These are phyloP conservation scores for Xanthorhoe designata DNA, from an alignment of 2,888 invertebrate genomes.

Conservation along the genomic window DNA sequence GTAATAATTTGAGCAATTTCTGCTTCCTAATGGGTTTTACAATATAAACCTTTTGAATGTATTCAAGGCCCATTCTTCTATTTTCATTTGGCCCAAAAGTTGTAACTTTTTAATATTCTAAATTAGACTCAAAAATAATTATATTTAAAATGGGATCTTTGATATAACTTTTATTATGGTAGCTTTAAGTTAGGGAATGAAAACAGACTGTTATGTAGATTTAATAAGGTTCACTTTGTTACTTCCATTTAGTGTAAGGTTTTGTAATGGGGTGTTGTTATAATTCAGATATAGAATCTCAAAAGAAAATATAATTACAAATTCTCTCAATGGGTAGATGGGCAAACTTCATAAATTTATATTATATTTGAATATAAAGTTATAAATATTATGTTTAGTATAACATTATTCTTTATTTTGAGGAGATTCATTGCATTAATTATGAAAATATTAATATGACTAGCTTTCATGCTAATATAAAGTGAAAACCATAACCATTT, in stretches of 20 bases:
- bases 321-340: neutral
- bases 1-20: slow-evolving; percentile 26
- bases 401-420: neutral
- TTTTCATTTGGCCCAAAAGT: neutral
- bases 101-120: neutral
- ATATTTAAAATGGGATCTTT: slow-evolving; percentile 57
- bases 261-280: slow-evolving; percentile 23
- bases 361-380: neutral
- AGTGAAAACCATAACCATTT: too few species aligned
- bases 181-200: slow-evolving; percentile 66
- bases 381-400: neutral
- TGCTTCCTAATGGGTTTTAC: neutral
- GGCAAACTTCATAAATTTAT: neutral
- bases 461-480: too few species aligned
- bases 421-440: neutral
- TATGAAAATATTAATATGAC: neutral
- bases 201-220: slow-evolving; percentile 70
- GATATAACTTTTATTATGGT: slow-evolving; percentile 52
- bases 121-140: neutral
- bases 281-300: slow-evolving; percentile 37
- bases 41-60: neutral
- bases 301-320: slow-evolving; percentile 7
- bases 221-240: slow-evolving; percentile 50
- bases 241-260: slow-evolving; percentile 38
- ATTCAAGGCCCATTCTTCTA: neutral